Evolutionary conservation across 2,113 vertebrate genomes (phyloP), one percentile per base, ranked within the genome.

Genomic region (Albula goreensis): DNA sequence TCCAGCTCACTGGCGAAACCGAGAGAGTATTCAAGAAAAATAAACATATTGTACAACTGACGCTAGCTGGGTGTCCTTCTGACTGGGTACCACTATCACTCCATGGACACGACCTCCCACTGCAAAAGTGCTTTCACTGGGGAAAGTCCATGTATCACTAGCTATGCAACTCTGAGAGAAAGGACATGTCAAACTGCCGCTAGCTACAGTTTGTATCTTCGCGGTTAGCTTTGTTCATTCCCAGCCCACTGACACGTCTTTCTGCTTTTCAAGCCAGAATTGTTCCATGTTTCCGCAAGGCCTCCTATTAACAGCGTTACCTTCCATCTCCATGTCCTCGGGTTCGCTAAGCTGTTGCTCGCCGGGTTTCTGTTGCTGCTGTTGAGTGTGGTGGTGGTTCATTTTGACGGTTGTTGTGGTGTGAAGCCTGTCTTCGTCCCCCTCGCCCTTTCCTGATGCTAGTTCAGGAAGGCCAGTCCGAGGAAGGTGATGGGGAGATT

Each of bases 321-420:
- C 97, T 97, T 99, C 98, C 97, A 99, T 99, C 93, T 99, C 98
- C 98, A 99, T 99, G 91, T 99, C 98, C 96, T 99, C 98, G 90
- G 98, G 97, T 91, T 99, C 98, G 93, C 98, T 99, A 92, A 99
- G 96, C 95, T 99, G 98, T 96, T 99, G 98, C 95, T 99, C 97
- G 92, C 97, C 97, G 96, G 97, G 96, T 96, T 99, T 98, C 95
- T 96, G 97, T 88, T 96, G 96, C 93, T 96, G 96, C 89, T 95
- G 96, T 91, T 96, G 96, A 90, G 94, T 95, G 70, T 74, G n/a
- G 91, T 97, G 96, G 82, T 97, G 97, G 94, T 98, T 98, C 97
- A 98, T 99, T 95, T 95, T 95, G 92, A 91, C 93, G 89, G 88
- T 90, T 87, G 92, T 88, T 11, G 89, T 88, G 92, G 86, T 93